Base-by-base conservation (phyloP, 2,797 vertebrate species). In the Carduelis carduelis region DNA sequence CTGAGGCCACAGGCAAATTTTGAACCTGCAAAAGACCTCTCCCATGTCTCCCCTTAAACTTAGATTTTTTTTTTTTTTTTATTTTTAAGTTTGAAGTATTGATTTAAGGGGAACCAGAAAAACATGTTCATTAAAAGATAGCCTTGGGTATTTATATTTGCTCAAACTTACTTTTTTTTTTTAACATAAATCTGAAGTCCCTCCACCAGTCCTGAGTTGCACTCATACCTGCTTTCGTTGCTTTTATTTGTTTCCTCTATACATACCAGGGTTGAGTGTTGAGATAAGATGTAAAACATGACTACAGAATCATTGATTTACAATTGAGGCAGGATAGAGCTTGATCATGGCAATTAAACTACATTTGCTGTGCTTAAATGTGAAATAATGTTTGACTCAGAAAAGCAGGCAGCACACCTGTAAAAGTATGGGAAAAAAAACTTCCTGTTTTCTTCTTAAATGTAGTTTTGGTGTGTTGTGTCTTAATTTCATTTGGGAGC, bases 121-220 rank as follows among this genome's bases (percentile, higher is more conserved):
- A 70, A 7, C 6, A 12, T 14, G 0, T 59, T 81, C 6, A 16
- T 85, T 77, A 47, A 47, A 69, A 63, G 24, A 41, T 12, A 68
- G 7, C 34, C 23, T 50, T 57, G 12, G 16, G 2, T 77, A 65
- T 47, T 75, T 86, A 32, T 47, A 55, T 50, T 79, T 82, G 22
- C 11, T 87, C 5, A 0, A 55, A 21, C 41, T 34, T 1, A 3
- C 13, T 59, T 30, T 84, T 75, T 35, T 35, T 21, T 57, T 59
- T 13, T 9, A 11, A 46, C 32, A 13, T n/a, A 47, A 81, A 46
- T 57, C 9, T 55, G 39, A 57, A 79, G 41, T 65, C 7, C 55
- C 9, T 21, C 50, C 18, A 41, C 14, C 0, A 1, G 21, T 63
- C 28, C 8, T 1, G 8, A 72, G 19, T 61, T 60, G 8, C 2